Conservation (phyloP, 2,113 vertebrate species). For the Sialia sialis region DNA sequence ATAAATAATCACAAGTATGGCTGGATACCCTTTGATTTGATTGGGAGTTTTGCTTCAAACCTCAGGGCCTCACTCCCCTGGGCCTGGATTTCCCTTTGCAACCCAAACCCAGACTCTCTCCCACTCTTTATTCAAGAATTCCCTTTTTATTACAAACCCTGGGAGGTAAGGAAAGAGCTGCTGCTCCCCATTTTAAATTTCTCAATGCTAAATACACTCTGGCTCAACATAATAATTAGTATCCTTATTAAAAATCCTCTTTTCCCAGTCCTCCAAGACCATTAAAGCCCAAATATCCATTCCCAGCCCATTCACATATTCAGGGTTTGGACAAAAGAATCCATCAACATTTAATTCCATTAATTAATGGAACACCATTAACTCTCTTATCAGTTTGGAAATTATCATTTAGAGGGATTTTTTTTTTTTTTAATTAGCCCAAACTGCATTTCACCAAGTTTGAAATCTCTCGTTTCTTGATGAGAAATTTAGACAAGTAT, state of each 20-base stretch:
- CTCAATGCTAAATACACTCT: constrained; percentile 19
- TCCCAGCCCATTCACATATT: not conserved
- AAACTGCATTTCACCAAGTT: not conserved
- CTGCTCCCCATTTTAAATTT: not conserved
- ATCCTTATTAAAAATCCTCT: constrained; percentile 59
- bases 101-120: not conserved
- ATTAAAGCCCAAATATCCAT: constrained; percentile 64
- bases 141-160: not conserved
- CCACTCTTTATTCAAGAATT: not conserved
- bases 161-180: not conserved
- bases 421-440: not conserved
- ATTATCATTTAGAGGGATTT: not conserved
- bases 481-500: not conserved
- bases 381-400: not conserved
- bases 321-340: not conserved
- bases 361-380: not conserved
- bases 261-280: constrained; percentile 56
- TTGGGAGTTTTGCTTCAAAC: not conserved
- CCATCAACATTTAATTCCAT: not conserved
- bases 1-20: not conserved
- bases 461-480: not conserved
- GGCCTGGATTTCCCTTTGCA: not conserved
- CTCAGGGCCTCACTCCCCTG: not conserved
- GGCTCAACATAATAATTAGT: not conserved
- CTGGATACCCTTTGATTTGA: not conserved